phyloP scores from a whole-genome alignment of 2,888 invertebrate genomes.

The Agriopis leucophaearia region DNA sequence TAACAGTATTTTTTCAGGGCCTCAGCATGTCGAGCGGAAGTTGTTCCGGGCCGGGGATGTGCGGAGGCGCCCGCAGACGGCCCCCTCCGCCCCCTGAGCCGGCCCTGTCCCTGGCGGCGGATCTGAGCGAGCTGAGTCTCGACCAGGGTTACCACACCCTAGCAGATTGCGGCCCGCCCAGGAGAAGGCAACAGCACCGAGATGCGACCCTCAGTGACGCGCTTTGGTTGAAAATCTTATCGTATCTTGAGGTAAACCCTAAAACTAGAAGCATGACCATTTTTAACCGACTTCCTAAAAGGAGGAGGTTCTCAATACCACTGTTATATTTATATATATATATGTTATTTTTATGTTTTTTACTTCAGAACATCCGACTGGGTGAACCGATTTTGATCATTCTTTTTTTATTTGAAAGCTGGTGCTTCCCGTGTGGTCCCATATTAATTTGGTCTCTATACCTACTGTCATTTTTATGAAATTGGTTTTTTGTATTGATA shows the following conservation, averaged over 20 bases:
- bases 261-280: no score
- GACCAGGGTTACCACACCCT: conserved; percentile 94
- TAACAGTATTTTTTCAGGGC: conserved; percentile 53
- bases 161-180: conserved; percentile 88
- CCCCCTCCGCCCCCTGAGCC: conserved; percentile 82
- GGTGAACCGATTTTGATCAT: no score
- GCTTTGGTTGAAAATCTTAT: conserved; percentile 76
- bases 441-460: no score
- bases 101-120: conserved; percentile 76
- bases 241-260: conserved; percentile 72
- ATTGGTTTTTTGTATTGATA: no score
- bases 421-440: no score
- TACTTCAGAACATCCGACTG: no score
- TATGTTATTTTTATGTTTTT: no score
- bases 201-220: conserved; percentile 78
- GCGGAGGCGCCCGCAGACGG: conserved; percentile 75
- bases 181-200: conserved; percentile 59
- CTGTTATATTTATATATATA: no score
- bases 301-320: no score
- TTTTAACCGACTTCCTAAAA: no score
- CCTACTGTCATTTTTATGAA: no score
- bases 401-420: no score
- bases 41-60: conserved; percentile 76
- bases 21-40: conserved; percentile 76
- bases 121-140: conserved; percentile 87